These are phyloP conservation scores for Scylla paramamosain DNA, from an alignment of 1,140 invertebrate genomes.

Conservation along the genomic window DNA sequence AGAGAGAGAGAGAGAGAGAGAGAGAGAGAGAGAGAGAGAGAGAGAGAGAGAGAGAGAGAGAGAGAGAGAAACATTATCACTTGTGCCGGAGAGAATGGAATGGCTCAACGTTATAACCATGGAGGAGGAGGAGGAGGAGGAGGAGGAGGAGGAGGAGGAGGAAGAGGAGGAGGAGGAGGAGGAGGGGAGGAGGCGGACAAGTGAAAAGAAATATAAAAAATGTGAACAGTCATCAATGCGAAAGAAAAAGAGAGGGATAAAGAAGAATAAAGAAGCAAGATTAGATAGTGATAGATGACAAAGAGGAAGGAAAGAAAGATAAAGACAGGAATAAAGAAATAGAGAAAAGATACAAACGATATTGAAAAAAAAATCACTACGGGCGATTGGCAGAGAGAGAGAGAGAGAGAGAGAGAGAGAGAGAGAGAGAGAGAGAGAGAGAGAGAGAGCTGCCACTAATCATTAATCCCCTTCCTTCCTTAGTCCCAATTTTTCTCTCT, in stretches of 20 bases:
- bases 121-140: background rate
- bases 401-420: too few species aligned
- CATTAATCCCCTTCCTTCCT: background rate
- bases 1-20: slow-evolving; percentile 47
- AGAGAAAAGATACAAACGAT: too few species aligned
- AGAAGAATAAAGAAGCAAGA: too few species aligned
- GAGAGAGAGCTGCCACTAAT: background rate
- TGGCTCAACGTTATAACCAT: too few species aligned
- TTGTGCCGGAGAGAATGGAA: background rate
- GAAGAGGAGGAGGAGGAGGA: background rate
- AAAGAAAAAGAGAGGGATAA: too few species aligned
- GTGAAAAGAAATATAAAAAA: too few species aligned
- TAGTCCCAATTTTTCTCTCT: background rate
- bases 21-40: slow-evolving; percentile 37
- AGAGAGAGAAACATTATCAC: slow-evolving; percentile 49
- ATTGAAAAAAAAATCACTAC: too few species aligned
- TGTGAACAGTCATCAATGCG: too few species aligned
- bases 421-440: background rate
- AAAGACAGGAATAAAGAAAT: too few species aligned
- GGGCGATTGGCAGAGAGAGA: too few species aligned
- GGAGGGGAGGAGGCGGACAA: background rate
- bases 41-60: slow-evolving; percentile 34
- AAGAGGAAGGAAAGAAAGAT: too few species aligned
- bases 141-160: background rate
- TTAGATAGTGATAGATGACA: too few species aligned